Evolutionary conservation across 1,140 invertebrate species (phyloP), one percentile per base, ranked within the genome.

Genomic region (Laodelphax striatellus): DNA sequence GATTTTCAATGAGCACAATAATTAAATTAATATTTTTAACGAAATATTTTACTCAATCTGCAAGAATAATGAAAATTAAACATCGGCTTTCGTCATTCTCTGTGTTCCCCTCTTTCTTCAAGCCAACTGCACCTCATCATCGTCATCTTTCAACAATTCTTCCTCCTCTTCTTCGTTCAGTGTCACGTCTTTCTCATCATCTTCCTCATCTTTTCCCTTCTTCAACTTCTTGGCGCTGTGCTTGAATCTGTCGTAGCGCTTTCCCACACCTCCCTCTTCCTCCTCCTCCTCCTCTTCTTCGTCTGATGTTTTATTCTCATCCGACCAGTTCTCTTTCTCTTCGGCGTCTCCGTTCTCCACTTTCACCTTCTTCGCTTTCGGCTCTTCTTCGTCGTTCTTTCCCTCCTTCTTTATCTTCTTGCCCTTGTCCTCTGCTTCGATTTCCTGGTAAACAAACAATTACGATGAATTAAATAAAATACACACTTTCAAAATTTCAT

Each of bases 231-330:
- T 63, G 16, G 61, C 62, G 22, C 43, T 57, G 17, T 61, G 31
- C 24, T 61, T 57, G 46, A 63, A 63, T 19, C 62, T 28, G 60
- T 63, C 62, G 28, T 63, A 63, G 5, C 62, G 58, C 19, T 56
- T 55, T 9, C 57, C 43, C 41, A 31, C 53, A 0, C 42, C 22
- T 31, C 28, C 14, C 13, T 59, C 57, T 34, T 63, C 62, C 5
- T 63, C 62, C 11, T 24, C 19, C 13, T 59, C 57, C 21, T 63
- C 62, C 1, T 63, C 62, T 4, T 50, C 53, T 28, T 63, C 54
- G 31, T 63, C 55, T 13, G 42, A 46, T 16, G 41, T 21, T 13
- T 46, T 56, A 10, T 63, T 58, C 8, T 28, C 61, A 31, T 41
- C 24, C 17, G 62, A 43, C 46, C 62, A 56, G n/a, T 62, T 8